These are phyloP conservation scores for Urosaurus nigricauda DNA, from an alignment of 2,797 vertebrate genomes.

Conservation along the genomic window DNA sequence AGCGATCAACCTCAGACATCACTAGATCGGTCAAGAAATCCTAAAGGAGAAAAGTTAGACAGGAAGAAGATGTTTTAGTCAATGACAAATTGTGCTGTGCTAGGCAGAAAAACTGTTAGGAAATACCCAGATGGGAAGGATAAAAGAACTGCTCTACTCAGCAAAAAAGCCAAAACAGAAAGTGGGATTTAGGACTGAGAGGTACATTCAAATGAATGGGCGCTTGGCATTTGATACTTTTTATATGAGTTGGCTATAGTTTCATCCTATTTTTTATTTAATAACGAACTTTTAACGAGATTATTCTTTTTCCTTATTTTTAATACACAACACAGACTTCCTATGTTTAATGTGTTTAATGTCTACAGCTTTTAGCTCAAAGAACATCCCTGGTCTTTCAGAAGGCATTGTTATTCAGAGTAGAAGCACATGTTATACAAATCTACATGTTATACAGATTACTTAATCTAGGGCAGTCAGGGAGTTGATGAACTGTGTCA, in stretches of 20 bases:
- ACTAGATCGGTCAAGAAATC: slow-evolving; percentile 96
- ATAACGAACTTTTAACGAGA: neutral
- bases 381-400: neutral
- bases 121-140: slow-evolving; percentile 23
- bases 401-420: neutral
- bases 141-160: neutral
- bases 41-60: slow-evolving; percentile 76
- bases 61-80: slow-evolving; percentile 61
- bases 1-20: slow-evolving; percentile 97
- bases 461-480: neutral
- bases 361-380: neutral
- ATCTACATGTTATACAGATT: neutral
- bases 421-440: neutral
- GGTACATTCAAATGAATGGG: neutral
- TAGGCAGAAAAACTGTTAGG: neutral
- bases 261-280: neutral
- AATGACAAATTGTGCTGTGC: neutral
- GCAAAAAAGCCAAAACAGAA: neutral
- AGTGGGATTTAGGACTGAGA: neutral
- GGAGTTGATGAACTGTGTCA: neutral
- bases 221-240: neutral
- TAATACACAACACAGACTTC: neutral
- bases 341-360: neutral
- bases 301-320: neutral
- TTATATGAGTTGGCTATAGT: neutral